These are phyloP conservation scores for Steatocranus sp. DNA, from an alignment of 2,797 vertebrate species.

Conservation along the genomic window DNA sequence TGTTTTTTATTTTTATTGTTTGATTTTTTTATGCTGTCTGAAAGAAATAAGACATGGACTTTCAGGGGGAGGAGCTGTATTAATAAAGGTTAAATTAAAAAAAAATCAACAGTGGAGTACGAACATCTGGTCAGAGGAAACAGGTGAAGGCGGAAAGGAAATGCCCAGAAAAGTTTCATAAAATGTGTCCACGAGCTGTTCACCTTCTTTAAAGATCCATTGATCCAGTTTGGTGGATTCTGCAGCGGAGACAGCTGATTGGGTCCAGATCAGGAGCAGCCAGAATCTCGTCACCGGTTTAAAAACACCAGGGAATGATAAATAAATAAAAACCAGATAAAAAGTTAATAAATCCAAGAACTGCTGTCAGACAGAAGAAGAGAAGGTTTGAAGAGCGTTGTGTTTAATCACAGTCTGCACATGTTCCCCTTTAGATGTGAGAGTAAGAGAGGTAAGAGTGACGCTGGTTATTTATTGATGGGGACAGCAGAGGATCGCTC, in stretches of 20 bases:
- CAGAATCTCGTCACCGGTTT: background rate
- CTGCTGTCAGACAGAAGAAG: background rate
- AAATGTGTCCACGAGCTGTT: background rate
- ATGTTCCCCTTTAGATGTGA: background rate
- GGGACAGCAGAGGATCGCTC: background rate
- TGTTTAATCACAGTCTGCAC: background rate
- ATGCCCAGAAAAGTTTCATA: background rate
- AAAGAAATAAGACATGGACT: rapidly evolving
- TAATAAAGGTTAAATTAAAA: background rate
- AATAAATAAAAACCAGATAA: background rate
- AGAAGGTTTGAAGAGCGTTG: background rate
- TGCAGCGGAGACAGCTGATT: background rate
- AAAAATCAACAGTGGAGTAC: background rate
- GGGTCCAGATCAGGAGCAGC: background rate
- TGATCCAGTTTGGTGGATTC: background rate
- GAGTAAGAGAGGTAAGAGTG: too few relatives aligned
- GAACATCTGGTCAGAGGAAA: background rate
- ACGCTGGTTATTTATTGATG: too few relatives aligned
- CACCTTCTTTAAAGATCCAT: background rate
- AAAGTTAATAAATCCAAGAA: background rate
- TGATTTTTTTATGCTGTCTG: too few relatives aligned
- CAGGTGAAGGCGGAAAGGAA: background rate
- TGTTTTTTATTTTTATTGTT: too few relatives aligned
- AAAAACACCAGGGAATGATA: background rate
- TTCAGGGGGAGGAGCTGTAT: background rate